Evolutionary conservation across 2,797 vertebrate genomes (phyloP).

Genomic region (Gila robusta): DNA sequence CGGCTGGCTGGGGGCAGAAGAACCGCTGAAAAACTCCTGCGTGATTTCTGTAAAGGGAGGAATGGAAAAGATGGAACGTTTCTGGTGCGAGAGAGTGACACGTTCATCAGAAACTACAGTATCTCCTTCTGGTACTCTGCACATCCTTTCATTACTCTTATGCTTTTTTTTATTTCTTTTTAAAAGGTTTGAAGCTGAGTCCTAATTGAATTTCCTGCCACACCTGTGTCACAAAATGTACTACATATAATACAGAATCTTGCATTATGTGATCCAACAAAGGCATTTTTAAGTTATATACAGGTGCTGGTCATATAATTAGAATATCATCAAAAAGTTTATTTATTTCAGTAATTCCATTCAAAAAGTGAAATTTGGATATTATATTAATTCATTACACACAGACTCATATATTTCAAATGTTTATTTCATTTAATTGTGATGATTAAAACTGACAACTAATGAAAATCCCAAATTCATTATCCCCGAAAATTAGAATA

Average conservation of each 20-base stretch:
- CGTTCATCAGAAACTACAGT: slow-evolving; percentile 82
- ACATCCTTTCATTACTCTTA: neutral
- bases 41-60: slow-evolving; percentile 88
- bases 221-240: neutral
- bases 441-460: too few relatives aligned
- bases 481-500: too few relatives aligned
- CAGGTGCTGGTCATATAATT: too few relatives aligned
- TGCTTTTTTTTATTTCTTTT: neutral
- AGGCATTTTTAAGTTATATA: neutral
- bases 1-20: slow-evolving; percentile 83
- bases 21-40: slow-evolving; percentile 88
- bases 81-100: slow-evolving; percentile 89
- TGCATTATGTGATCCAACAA: neutral
- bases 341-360: too few relatives aligned
- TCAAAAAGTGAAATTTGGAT: too few relatives aligned
- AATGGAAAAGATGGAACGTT: slow-evolving; percentile 91
- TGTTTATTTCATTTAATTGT: too few relatives aligned
- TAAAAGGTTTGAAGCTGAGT: neutral
- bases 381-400: too few relatives aligned
- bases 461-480: too few relatives aligned
- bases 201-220: neutral
- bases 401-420: too few relatives aligned
- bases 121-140: slow-evolving; percentile 91
- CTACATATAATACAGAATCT: neutral
- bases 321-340: too few relatives aligned